Evolutionary conservation across 2,113 vertebrate species (phyloP).

Genomic region (Mastomys natalensis): DNA sequence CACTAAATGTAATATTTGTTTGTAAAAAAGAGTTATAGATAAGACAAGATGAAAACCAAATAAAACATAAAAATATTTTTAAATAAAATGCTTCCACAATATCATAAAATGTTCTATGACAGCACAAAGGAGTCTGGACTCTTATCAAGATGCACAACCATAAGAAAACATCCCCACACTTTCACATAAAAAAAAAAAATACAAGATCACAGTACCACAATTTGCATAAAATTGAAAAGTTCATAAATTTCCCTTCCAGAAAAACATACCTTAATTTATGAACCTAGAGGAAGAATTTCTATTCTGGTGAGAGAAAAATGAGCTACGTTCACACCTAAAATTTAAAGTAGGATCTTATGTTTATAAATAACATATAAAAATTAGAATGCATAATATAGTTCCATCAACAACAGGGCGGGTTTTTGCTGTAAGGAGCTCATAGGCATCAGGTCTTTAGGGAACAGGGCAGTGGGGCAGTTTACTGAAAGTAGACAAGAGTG

Average conservation of each 20-base stretch:
- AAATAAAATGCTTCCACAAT: not conserved
- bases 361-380: slow-evolving; percentile 23
- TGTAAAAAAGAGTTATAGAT: not conserved
- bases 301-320: slow-evolving; percentile 13
- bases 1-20: not conserved
- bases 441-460: not conserved
- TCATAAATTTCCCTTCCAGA: not conserved
- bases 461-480: not conserved
- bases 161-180: not conserved
- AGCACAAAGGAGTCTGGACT: not conserved
- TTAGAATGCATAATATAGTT: not conserved
- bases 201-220: not conserved
- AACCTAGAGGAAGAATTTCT: slow-evolving; percentile 15
- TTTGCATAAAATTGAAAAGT: slow-evolving; percentile 48
- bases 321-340: not conserved
- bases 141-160: not conserved
- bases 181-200: not conserved
- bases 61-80: slow-evolving; percentile 48
- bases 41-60: not conserved
- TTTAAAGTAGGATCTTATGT: not conserved
- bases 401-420: not conserved
- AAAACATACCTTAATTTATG: not conserved
- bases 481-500: not conserved
- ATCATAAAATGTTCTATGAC: not conserved
- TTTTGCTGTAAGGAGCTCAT: not conserved